Evolutionary conservation across 2,888 invertebrate genomes (phyloP), one percentile per base, ranked within the genome.

Genomic region (Dione vanillae): DNA sequence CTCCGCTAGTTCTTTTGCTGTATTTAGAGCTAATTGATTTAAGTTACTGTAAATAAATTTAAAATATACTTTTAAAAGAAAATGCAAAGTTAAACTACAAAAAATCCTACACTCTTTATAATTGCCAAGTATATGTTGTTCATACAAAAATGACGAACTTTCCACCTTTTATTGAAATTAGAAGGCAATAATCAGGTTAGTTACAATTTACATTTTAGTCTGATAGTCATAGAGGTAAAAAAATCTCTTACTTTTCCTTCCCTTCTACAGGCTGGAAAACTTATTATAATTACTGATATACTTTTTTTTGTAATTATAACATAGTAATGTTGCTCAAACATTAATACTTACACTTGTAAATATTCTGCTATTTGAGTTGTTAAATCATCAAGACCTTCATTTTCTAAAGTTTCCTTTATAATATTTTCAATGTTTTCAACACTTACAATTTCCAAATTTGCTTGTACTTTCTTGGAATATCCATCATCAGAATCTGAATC

Each of bases 1-100:
- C 76, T 97, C 96, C 71, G 96, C 96, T 49, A 96, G 92, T 75
- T 95, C 95, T 79, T 96, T 96, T 9, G 98, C 97, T 70, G 95
- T 92, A 79, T 90, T 90, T 64, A 96, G 82, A 0, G 95, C 96
- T 71, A 92, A 87, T 82, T 95, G 96, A 83, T 97, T 97, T 16
- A 97, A 86, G 79, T 90, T 85, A 58, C 95, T 96, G 80, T 59
- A 92, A 89, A 73, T 20, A 49, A 20, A 2, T 10, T 47, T 41
- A 41, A 67, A 51, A 37, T 35, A 47, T 47, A 0, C 2, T 16
- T 1, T 16, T 47, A 47, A 47, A 16, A 47, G n/a, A 8, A n/a
- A n/a, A n/a, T n/a, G 45, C 7, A 9, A 45, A 45, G n/a, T n/a
- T n/a, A 45, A n/a, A 14, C 2, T n/a, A n/a, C 45, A 45, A 8